Evolutionary conservation across 2,113 vertebrate genomes (phyloP).

Genomic region (Mesocricetus auratus): DNA sequence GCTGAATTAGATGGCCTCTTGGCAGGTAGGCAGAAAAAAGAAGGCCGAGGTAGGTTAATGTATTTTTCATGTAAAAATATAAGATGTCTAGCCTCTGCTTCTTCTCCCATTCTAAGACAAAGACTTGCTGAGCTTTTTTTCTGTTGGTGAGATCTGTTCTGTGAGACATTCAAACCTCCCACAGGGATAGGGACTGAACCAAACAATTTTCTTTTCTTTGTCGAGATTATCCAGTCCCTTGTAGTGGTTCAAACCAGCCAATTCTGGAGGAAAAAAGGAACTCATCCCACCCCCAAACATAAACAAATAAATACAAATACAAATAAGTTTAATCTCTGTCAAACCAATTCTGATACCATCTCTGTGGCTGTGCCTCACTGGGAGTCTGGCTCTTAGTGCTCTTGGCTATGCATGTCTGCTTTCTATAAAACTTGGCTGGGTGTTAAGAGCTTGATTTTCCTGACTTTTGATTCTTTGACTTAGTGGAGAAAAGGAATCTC

Average conservation of each 20-base stretch:
- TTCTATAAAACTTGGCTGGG: not conserved
- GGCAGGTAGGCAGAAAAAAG: not conserved
- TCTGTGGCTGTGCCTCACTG: not conserved
- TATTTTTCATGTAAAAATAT: not conserved
- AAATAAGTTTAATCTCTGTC: not conserved
- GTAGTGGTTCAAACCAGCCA: not conserved
- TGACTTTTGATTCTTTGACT: not conserved
- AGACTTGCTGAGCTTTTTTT: not conserved
- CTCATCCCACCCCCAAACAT: not conserved
- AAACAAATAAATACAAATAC: not conserved
- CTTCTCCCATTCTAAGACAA: not conserved
- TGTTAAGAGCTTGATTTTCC: not conserved
- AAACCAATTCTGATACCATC: not conserved
- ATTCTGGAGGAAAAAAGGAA: not conserved
- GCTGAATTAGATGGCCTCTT: not conserved
- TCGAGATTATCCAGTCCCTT: not conserved
- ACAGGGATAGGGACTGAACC: not conserved
- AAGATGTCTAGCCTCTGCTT: not conserved
- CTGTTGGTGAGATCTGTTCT: not conserved
- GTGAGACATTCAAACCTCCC: not conserved
- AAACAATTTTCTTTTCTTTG: not conserved
- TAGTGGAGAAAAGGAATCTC: not conserved
- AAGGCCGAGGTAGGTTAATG: not conserved
- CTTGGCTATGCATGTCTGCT: not conserved
- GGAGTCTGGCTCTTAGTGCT: not conserved